Percentiles rank a stretch among this genome's conserved stretches.
These are phyloP conservation scores for Phoenicopterus ruber DNA, from an alignment of 2,113 vertebrate species.

Conservation along the genomic window DNA sequence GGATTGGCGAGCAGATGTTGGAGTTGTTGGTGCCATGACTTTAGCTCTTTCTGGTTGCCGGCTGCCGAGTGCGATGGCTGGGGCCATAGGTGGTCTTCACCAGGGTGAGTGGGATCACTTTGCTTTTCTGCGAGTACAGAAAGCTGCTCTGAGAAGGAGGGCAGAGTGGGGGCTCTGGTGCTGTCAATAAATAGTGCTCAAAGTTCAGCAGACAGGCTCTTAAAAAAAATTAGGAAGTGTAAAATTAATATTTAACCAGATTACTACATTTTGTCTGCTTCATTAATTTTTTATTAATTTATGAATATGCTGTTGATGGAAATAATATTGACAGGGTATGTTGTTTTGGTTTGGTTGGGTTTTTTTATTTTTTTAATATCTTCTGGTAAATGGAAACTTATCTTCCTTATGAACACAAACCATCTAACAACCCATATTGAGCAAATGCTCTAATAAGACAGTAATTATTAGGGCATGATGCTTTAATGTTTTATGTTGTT, in stretches of 20 bases:
- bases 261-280: constrained; percentile 73
- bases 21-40: not conserved
- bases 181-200: constrained; percentile 47
- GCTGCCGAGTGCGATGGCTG: not conserved
- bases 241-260: constrained; percentile 80
- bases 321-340: constrained; percentile 63
- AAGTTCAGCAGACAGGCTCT: constrained; percentile 63
- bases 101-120: no score
- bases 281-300: constrained; percentile 77
- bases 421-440: constrained; percentile 20
- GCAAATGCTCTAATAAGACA: constrained; percentile 11
- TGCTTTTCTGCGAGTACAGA: not conserved
- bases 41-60: rapidly evolving
- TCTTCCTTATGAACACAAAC: not conserved
- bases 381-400: constrained; percentile 71
- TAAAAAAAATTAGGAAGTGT: constrained; percentile 42
- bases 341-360: not conserved
- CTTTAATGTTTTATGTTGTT: constrained; percentile 25
- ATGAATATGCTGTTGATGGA: constrained; percentile 68
- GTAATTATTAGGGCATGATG: not conserved
- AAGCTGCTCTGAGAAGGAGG: not conserved
- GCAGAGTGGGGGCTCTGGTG: not conserved
- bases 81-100: rapidly evolving
- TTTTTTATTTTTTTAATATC: constrained; percentile 25
- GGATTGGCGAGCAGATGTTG: rapidly evolving